These are phyloP conservation scores for Entomobrya multifasciata DNA, from an alignment of 2,888 invertebrate genomes.

Conservation along the genomic window DNA sequence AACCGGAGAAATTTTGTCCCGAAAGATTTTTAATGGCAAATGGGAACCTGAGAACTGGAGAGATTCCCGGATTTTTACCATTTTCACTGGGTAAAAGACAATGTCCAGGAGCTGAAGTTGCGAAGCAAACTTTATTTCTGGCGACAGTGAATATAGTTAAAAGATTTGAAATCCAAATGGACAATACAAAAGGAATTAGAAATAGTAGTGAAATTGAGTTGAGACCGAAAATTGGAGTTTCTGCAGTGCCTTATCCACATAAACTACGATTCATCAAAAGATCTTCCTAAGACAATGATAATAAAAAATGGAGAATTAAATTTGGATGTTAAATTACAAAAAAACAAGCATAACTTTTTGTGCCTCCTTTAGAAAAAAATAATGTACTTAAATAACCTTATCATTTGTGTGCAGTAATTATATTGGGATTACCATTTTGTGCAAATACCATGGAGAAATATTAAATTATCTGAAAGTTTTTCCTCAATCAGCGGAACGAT, in stretches of 20 bases:
- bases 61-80: conserved; percentile 65
- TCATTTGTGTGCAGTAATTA: too few species aligned
- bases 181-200: background rate
- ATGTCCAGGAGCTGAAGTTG: conserved; percentile 73
- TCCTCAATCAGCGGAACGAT: too few species aligned
- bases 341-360: too few species aligned
- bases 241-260: conserved; percentile 67
- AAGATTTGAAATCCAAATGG: conserved; percentile 45
- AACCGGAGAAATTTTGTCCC: conserved; percentile 68
- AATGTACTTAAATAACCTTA: too few species aligned
- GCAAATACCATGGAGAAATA: too few species aligned
- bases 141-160: conserved; percentile 62
- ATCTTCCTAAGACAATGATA: too few species aligned
- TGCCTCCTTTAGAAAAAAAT: too few species aligned
- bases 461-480: too few species aligned
- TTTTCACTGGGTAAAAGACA: conserved; percentile 74
- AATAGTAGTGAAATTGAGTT: background rate
- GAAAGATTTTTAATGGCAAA: conserved; percentile 67
- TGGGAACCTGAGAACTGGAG: background rate
- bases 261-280: conserved; percentile 40
- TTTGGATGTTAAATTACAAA: too few species aligned
- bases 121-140: conserved; percentile 72
- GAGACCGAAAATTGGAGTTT: conserved; percentile 66
- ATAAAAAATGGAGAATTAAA: too few species aligned
- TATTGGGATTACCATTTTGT: too few species aligned